Conservation (phyloP, 2,797 vertebrate genomes). For the Crocodylus rhombifer region DNA sequence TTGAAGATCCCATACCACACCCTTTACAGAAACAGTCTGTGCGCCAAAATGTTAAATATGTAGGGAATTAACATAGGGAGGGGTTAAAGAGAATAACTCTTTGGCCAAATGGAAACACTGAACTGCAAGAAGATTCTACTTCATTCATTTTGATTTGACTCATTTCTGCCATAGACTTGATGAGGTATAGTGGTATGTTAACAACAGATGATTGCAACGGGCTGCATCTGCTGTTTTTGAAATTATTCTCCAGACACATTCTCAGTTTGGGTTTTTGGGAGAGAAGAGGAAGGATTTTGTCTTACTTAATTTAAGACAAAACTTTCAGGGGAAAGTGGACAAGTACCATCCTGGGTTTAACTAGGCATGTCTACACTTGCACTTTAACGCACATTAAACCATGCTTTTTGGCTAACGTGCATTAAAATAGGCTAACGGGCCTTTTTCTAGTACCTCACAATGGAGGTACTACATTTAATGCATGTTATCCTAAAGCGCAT, state of each 20-base stretch:
- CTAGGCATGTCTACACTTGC: too few relatives aligned
- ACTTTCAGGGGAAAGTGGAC: too few relatives aligned
- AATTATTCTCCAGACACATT: background rate
- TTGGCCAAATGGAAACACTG: conserved; percentile 3
- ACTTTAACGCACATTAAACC: too few relatives aligned
- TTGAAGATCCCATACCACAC: background rate
- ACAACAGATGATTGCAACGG: background rate
- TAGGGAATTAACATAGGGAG: background rate
- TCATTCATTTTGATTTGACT: background rate
- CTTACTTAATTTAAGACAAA: too few relatives aligned
- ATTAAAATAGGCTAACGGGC: too few relatives aligned
- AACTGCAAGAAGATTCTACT: fast-evolving
- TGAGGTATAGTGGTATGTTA: background rate
- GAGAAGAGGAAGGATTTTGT: too few relatives aligned
- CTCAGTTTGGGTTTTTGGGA: background rate
- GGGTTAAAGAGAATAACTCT: background rate
- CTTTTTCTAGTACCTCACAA: too few relatives aligned
- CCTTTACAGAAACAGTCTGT: background rate
- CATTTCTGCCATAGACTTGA: background rate
- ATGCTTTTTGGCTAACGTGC: too few relatives aligned
- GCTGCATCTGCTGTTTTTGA: background rate
- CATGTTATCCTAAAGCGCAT: too few relatives aligned
- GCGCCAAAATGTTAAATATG: background rate
- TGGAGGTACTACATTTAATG: too few relatives aligned
- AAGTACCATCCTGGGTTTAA: too few relatives aligned